A percentile compares a stretch with the other conserved stretches of the same genome.
Evolutionary conservation across 2,797 vertebrate species (phyloP).

Genomic region (Podarcis siculus): DNA sequence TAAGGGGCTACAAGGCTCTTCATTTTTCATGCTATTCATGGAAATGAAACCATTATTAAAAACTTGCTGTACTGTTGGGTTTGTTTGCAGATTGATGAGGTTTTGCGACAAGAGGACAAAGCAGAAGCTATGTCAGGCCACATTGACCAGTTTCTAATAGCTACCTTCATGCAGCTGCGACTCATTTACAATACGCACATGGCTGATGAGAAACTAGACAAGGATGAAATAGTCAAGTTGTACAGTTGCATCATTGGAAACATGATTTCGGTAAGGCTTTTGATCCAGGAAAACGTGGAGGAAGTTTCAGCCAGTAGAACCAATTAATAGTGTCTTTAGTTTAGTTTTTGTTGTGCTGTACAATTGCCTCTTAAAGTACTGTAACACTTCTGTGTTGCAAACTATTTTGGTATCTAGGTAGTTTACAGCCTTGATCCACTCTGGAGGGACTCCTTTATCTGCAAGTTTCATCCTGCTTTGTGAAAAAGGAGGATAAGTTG

Average conservation of each 20-base stretch:
- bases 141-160: slow-evolving; percentile 98
- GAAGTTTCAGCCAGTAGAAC: not conserved
- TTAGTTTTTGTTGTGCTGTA: not conserved
- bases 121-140: slow-evolving; percentile 98
- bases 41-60: not conserved
- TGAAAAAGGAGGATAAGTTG: no score
- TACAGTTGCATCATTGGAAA: slow-evolving; percentile 99
- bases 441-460: no score
- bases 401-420: not conserved
- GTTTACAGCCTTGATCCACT: no score
- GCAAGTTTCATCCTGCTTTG: no score
- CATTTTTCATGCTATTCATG: not conserved
- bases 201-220: slow-evolving; percentile 95
- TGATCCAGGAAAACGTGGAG: not conserved
- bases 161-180: slow-evolving; percentile 96
- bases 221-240: slow-evolving; percentile 93
- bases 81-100: slow-evolving; percentile 90
- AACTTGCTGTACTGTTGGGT: slow-evolving; percentile 3
- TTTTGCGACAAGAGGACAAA: slow-evolving; percentile 95
- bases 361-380: not conserved
- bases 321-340: not conserved
- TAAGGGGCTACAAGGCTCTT: no score
- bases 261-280: slow-evolving; percentile 92
- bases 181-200: slow-evolving; percentile 97
- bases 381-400: not conserved